Base-by-base conservation (phyloP, 2,113 vertebrate species). In the Cranoglanis bouderius region DNA sequence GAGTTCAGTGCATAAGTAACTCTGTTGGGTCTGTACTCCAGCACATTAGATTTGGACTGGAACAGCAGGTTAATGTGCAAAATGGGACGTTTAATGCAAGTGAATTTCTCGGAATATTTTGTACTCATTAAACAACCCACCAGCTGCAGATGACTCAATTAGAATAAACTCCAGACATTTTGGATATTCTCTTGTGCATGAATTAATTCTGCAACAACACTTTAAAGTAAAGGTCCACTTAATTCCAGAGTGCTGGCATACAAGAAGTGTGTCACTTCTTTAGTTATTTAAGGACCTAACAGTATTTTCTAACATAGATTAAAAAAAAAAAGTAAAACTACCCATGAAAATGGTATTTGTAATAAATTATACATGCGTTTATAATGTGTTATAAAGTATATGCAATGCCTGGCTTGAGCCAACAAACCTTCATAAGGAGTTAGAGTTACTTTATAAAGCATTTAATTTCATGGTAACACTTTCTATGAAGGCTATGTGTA, bases 131-230 rank as follows among this genome's bases (percentile, higher is more conserved):
- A 55, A 32, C 49, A 81, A 8, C 78, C 32, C 78, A 4, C 51
- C 78, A 81, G 14, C 18, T 35, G 10, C 3, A 24, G 32, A 57
- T 82, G 32, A 82, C 80, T 21, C 24, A 14, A 38, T 82, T 82
- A 57, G 80, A 82, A 82, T 82, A 35, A 82, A 82, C 53, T 57
- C 32, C 24, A 38, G 78, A 81, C 49, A 81, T 81, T 55, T 12
- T 35, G n/a, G 78, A 55, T 4, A 6, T 21, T 81, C 24, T 18
- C n/a, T 55, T 53, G n/a, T 81, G 78, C 24, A 55, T 51, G 8
- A 81, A 55, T 55, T 81, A 35, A 81, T 81, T 81, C 2, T 18
- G 6, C 21, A 29, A n/a, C 13, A 78, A 18, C 51, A 55, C 18
- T 16, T 82, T 24, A 82, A 82, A 38, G 18, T 8, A 53, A 80